Base-by-base conservation (phyloP, 2,888 invertebrate genomes). In the Nebria brevicollis region DNA sequence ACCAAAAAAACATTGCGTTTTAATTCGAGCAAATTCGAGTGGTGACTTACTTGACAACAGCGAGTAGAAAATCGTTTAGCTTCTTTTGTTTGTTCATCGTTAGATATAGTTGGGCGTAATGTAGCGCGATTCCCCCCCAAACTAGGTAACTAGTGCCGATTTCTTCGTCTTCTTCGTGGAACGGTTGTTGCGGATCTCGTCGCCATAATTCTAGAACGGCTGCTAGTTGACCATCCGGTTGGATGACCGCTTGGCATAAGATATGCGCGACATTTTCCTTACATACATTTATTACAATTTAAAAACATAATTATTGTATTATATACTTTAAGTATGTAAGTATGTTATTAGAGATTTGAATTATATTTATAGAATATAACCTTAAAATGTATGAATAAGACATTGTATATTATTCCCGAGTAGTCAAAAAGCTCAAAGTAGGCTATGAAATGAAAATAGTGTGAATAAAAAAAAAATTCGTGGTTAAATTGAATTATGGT, bases 31-130 rank as follows among this genome's bases (percentile, higher is more conserved):
- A 7, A 34, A 34, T 34, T 34, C 5, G 34, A 34, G 5, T 54
- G 7, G 7, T 7, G 54, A 90, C 93, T 92, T 90, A 95, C 95
- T 94, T 95, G 74, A 95, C 95, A 64, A 96, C 95, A 76, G 94
- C 93, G 75, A 96, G 89, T 0, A 96, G 90, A 86, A 96, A 96
- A 83, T 94, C 95, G 74, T 95, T 94, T 84, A 95, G 91, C 84
- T 93, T 93, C 82, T 93, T 91, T 87, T 95, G 94, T 85, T 93
- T 93, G 84, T 92, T 92, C 91, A 94, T 94, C 84, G 91, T 92
- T 83, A 93, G 89, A 86, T 93, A 94, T 82, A 95, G 90, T 84
- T 93, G 93, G 43, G 93, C 93, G 85, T 93, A 94, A 86, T 94
- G 93, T 7, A 94, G 88, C 0, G 93, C 92, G 77, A 94, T 91